Conservation (phyloP, 2,113 vertebrate species). For the Corydoras sp. region DNA sequence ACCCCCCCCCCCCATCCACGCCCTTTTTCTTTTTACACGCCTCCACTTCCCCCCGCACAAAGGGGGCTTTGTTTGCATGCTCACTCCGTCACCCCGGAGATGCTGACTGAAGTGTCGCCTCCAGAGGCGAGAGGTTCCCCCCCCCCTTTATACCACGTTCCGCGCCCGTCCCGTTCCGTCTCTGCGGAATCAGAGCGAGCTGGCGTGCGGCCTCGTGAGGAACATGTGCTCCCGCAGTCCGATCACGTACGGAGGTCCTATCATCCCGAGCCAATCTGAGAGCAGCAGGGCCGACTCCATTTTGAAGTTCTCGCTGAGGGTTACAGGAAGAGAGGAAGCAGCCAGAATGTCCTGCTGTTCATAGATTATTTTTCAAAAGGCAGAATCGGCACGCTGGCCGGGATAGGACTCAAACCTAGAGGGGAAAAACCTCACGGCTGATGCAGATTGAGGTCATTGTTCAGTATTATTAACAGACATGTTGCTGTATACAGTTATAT, state of each 20-base stretch:
- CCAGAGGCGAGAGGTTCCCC: slow-evolving; percentile 30
- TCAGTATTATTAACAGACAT: no score
- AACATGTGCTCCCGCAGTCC: slow-evolving; percentile 37
- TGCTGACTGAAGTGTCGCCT: slow-evolving; percentile 44
- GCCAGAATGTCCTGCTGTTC: slow-evolving; percentile 3
- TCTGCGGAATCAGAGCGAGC: slow-evolving; percentile 15
- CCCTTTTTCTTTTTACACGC: slow-evolving; percentile 29
- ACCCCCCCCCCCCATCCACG: not conserved
- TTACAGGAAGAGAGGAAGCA: slow-evolving; percentile 9
- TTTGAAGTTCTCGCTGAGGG: slow-evolving; percentile 30
- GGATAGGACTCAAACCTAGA: no score
- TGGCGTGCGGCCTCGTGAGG: slow-evolving; percentile 15
- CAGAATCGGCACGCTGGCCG: no score
- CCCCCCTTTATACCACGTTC: slow-evolving; percentile 15
- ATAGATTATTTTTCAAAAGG: not conserved
- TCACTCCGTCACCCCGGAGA: slow-evolving; percentile 39
- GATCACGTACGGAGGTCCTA: slow-evolving; percentile 21
- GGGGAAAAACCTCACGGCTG: no score
- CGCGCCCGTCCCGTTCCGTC: slow-evolving; percentile 4
- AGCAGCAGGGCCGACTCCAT: slow-evolving; percentile 28
- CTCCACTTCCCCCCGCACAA: slow-evolving; percentile 38
- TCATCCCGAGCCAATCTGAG: slow-evolving; percentile 21
- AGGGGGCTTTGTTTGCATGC: slow-evolving; percentile 45
- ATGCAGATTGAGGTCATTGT: no score
- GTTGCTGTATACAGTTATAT: no score